Evolutionary conservation across 2,888 invertebrate species (phyloP).

Genomic region (Sericinus montela): DNA sequence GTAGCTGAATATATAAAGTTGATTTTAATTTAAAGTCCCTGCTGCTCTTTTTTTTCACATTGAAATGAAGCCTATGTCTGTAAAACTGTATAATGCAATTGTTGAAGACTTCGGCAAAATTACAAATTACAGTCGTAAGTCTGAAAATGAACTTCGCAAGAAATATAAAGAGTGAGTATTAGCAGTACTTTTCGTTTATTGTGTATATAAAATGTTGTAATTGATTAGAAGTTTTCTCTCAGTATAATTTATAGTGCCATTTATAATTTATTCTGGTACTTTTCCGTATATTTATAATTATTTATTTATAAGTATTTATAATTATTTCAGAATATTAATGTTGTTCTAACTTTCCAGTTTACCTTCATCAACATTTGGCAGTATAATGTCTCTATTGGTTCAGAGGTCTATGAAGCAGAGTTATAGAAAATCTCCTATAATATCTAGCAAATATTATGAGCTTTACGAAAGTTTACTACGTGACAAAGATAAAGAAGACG

Average conservation of each 20-base stretch:
- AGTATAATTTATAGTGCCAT: no score
- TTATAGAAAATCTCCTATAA: slow-evolving; percentile 79
- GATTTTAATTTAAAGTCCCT: no score
- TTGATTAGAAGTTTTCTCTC: no score
- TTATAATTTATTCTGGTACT: no score
- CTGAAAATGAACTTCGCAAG: slow-evolving; percentile 77
- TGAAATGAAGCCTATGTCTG: slow-evolving; percentile 51
- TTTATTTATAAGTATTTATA: no score
- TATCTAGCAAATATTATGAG: slow-evolving; percentile 76
- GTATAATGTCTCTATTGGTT: slow-evolving; percentile 83
- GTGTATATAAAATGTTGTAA: not conserved
- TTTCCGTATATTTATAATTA: no score
- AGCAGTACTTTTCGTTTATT: no score
- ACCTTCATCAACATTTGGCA: slow-evolving; percentile 81
- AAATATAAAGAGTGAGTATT: slow-evolving; percentile 77
- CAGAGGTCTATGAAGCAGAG: slow-evolving; percentile 82
- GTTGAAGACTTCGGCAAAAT: slow-evolving; percentile 77
- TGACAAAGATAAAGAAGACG: slow-evolving; percentile 74
- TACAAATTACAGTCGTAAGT: slow-evolving; percentile 78
- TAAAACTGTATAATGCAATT: slow-evolving; percentile 73
- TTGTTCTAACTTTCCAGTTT: slow-evolving; percentile 59
- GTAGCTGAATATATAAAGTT: no score
- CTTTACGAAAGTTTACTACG: slow-evolving; percentile 73
- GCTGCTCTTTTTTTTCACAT: not conserved
- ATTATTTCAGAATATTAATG: not conserved